Percentiles rank a stretch among this genome's conserved stretches.
Conservation (phyloP, 2,888 invertebrate species). For the Agrilus cyanescens region DNA sequence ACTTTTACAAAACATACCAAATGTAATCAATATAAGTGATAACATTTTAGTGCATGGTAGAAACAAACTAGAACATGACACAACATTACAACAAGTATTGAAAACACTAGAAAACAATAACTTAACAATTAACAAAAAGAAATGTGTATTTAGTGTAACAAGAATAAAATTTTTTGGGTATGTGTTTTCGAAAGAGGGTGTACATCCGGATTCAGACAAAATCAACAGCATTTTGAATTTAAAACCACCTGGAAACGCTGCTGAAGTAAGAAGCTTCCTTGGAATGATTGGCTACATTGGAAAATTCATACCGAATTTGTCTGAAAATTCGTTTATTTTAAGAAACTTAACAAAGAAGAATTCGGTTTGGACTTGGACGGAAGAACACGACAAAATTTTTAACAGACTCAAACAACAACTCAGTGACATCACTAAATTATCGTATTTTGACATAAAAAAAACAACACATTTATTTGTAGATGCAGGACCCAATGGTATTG, state of each 20-base stretch:
- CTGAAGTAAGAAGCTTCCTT: conserved; percentile 20
- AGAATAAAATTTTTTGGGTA: conserved; percentile 23
- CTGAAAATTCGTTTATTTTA: conserved; percentile 5
- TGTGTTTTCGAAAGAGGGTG: conserved; percentile 17
- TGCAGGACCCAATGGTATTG: not conserved
- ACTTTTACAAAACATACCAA: conserved; percentile 24
- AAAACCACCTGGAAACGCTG: conserved; percentile 15
- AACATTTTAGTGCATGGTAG: conserved; percentile 28
- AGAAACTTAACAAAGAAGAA: conserved; percentile 5
- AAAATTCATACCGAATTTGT: conserved; percentile 12
- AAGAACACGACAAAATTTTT: conserved; percentile 3
- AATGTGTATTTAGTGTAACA: conserved; percentile 20
- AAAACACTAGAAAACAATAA: conserved; percentile 15
- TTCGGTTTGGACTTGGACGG: conserved; percentile 5
- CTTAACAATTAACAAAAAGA: conserved; percentile 21
- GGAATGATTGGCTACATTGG: conserved; percentile 23
- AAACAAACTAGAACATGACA: conserved; percentile 21
- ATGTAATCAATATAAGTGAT: conserved; percentile 27
- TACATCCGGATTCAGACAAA: conserved; percentile 21
- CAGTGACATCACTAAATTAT: too few relatives aligned
- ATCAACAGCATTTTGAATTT: conserved; percentile 18
- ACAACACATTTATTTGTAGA: not conserved
- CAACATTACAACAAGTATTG: conserved; percentile 18
- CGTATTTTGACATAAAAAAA: not conserved
- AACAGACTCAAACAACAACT: too few relatives aligned